phyloP scores from a whole-genome alignment of 2,113 vertebrate species.

The cattle (Bos taurus) region ARS-UCD2.0 NC_037348.1:19143001-19143500 shows the following conservation, averaged over 20 bases:
- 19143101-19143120: too few species aligned
- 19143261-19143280: background rate
- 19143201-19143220: background rate
- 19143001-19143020: too few species aligned
- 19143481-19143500: background rate
- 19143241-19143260: background rate
- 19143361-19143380: background rate
- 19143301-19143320: background rate
- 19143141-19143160: background rate
- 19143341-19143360: background rate
- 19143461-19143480: rapidly evolving
- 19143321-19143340: background rate
- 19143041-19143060: too few species aligned
- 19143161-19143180: background rate
- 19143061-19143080: too few species aligned
- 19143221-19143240: background rate
- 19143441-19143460: background rate
- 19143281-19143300: background rate
- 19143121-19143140: too few species aligned
- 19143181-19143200: background rate
- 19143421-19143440: background rate
- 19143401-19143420: background rate
- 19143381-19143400: background rate
- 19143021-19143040: too few species aligned
- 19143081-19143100: too few species aligned